These are phyloP conservation scores for Morus bassanus DNA, from an alignment of 2,797 vertebrate genomes.

Conservation along the genomic window DNA sequence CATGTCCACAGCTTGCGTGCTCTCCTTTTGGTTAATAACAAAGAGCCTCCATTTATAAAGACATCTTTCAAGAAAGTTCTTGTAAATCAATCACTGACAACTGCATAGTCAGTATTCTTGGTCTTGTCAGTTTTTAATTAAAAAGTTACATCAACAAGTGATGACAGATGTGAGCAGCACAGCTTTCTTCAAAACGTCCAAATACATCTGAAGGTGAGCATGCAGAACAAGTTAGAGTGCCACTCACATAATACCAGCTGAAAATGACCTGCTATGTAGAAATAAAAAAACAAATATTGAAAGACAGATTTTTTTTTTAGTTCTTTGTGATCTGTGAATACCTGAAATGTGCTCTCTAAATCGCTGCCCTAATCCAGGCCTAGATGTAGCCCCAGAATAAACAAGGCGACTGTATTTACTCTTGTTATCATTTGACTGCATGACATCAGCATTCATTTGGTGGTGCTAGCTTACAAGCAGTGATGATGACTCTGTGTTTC, in stretches of 20 bases:
- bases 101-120: neutral
- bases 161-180: neutral
- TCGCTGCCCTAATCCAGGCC: neutral
- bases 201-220: neutral
- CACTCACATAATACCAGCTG: neutral
- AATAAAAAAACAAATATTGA: neutral
- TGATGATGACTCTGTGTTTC: neutral
- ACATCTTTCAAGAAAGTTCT: conserved; percentile 15
- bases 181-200: neutral
- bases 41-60: neutral
- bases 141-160: neutral
- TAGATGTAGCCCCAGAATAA: neutral
- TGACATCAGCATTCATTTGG: neutral
- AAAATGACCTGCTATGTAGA: neutral
- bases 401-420: neutral
- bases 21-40: neutral
- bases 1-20: neutral
- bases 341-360: neutral
- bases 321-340: neutral
- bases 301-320: neutral
- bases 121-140: conserved; percentile 56
- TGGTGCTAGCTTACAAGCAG: neutral
- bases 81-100: conserved; percentile 38
- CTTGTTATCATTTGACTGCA: neutral
- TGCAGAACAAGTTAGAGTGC: neutral